A percentile compares a stretch with the other conserved stretches of the same genome.
These are phyloP conservation scores for Eupithecia abbreviata DNA, from an alignment of 2,888 invertebrate genomes.

Conservation along the genomic window DNA sequence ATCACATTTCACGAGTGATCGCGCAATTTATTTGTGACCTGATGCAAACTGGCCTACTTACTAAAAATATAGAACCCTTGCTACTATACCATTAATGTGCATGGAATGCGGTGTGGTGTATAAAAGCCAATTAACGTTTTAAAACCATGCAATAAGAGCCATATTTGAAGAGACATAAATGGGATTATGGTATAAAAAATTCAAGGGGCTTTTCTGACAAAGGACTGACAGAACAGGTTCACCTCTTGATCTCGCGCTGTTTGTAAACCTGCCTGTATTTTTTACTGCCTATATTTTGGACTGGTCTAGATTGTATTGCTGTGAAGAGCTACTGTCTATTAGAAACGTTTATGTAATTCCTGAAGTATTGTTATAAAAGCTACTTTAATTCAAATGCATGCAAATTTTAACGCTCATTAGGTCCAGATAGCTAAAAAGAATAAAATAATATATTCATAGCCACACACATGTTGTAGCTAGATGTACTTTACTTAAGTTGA, in stretches of 20 bases:
- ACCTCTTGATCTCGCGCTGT: conserved; percentile 42
- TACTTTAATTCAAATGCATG: neutral
- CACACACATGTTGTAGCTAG: too few relatives aligned
- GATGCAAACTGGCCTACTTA: conserved; percentile 61
- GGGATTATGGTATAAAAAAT: conserved; percentile 19
- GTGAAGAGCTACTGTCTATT: neutral
- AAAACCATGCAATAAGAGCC: conserved; percentile 37
- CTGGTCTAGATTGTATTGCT: neutral
- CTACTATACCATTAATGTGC: conserved; percentile 14
- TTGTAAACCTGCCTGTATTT: conserved; percentile 43
- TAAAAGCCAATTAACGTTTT: conserved; percentile 22
- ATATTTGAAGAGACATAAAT: conserved; percentile 31
- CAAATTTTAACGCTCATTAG: neutral
- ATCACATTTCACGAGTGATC: conserved; percentile 60
- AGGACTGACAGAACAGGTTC: conserved; percentile 46
- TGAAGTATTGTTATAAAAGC: neutral
- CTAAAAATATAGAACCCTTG: conserved; percentile 57
- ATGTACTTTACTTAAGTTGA: too few relatives aligned
- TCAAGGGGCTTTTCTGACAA: conserved; percentile 45
- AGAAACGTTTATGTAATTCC: neutral
- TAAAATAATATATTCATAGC: too few relatives aligned
- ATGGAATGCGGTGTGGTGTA: conserved; percentile 15
- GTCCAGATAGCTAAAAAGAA: too few relatives aligned
- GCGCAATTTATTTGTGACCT: conserved; percentile 54
- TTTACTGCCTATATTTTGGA: neutral